Base-by-base conservation (phyloP, 2,113 vertebrate genomes). In the Lathamus discolor region DNA sequence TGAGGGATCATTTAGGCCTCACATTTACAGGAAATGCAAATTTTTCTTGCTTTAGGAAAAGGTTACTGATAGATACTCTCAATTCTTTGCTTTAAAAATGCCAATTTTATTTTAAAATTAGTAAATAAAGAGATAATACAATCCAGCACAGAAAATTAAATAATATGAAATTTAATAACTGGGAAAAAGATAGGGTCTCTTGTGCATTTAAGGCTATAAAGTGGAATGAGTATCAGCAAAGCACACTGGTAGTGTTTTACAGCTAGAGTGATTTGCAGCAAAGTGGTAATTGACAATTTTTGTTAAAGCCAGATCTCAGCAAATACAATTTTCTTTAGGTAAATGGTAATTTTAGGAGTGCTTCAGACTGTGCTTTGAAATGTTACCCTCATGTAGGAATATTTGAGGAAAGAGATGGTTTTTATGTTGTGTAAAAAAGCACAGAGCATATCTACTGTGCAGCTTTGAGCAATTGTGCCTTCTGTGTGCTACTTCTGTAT, bases 281-380 rank as follows among this genome's bases (percentile, higher is more conserved):
- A 72, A 80, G 51, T 79, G 57, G 66, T 94, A 96, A 96, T 85
- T 95, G 94, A 51, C 83, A 92, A 76, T 90, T 94, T 97, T 88
- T 91, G 75, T 97, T 92, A 81, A 95, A 76, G 51, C 51, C 35
- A 94, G 70, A 90, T 92, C 48, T 73, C 73, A 43, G 79, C 70
- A 91, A 90, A 94, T 72, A 70, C 22, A 29, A 73, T 96, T 96
- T 96, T 77, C 91, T 83, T 96, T 83, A 86, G 86, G 85, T 91
- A 90, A 96, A n/a, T 88, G 88, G 69, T 73, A 95, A 72, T 86
- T 94, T 85, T 80, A 86, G 54, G 44, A 82, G 49, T 81, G 67
- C 80, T 92, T 89, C 63, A 94, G 67, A 23, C 37, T 52, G n/a
- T 91, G 88, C 86, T 92, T 84, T 85, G 83, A 73, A 92, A 89